Evolutionary conservation across 2,888 invertebrate species (phyloP).

Genomic region (Drosophila antonietae): DNA sequence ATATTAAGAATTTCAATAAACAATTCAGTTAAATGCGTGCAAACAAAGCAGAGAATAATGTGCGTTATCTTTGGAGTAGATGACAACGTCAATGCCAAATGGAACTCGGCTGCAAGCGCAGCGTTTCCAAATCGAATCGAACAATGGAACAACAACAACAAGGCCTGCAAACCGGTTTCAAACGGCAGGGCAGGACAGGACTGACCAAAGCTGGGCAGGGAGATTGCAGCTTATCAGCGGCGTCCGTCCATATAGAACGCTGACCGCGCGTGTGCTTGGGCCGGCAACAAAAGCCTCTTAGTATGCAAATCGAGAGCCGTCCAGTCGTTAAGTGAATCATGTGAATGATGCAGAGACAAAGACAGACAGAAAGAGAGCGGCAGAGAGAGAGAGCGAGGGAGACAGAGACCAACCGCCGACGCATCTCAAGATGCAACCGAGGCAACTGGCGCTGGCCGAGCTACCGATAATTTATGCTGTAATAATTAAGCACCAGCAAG

Average conservation of each 20-base stretch:
- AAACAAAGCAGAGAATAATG: conserved; percentile 60
- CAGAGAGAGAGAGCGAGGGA: neutral
- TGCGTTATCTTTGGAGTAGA: conserved; percentile 48
- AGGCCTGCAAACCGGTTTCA: conserved; percentile 47
- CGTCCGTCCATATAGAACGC: conserved; percentile 5
- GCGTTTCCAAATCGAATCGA: conserved; percentile 18
- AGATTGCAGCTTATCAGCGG: conserved; percentile 43
- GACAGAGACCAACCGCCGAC: conserved; percentile 26
- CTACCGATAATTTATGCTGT: conserved; percentile 76
- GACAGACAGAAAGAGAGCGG: no score
- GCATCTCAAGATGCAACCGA: conserved; percentile 64
- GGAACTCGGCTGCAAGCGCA: conserved; percentile 29
- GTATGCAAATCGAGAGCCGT: conserved; percentile 70
- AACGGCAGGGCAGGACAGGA: neutral
- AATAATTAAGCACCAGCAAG: conserved; percentile 71
- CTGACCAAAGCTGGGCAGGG: neutral
- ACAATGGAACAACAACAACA: conserved; percentile 24
- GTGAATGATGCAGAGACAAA: conserved; percentile 47
- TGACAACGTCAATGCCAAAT: conserved; percentile 40
- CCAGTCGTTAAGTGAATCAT: conserved; percentile 62
- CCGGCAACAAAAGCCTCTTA: conserved; percentile 67
- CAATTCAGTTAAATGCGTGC: conserved; percentile 53
- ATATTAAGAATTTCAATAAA: conserved; percentile 19
- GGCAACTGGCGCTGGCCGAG: conserved; percentile 17
- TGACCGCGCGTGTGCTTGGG: conserved; percentile 40